Percentiles rank a stretch among this genome's conserved stretches.
Evolutionary conservation across 2,888 invertebrate genomes (phyloP).

Genomic region (Melieria picta): DNA sequence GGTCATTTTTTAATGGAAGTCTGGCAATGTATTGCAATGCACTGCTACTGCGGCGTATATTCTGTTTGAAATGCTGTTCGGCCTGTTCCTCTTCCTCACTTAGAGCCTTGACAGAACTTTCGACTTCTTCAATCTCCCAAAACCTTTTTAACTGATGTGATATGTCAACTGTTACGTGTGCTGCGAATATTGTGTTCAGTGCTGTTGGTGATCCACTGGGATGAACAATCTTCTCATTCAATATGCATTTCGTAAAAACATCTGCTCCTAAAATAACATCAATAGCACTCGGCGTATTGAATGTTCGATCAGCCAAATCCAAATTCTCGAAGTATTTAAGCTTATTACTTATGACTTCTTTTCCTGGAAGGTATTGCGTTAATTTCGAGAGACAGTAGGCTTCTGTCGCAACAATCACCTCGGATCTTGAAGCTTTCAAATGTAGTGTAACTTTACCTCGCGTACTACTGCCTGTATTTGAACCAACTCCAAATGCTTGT

Average conservation of each 20-base stretch:
- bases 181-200: slow-evolving; percentile 35
- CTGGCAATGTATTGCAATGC: slow-evolving; percentile 35
- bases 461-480: slow-evolving; percentile 14
- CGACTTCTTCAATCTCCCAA: slow-evolving; percentile 38
- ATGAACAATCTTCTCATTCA: slow-evolving; percentile 26
- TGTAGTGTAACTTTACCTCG: slow-evolving; percentile 31
- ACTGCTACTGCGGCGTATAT: slow-evolving; percentile 7
- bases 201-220: slow-evolving; percentile 36
- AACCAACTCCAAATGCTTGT: slow-evolving; percentile 31
- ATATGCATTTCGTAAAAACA: slow-evolving; percentile 24
- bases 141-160: slow-evolving; percentile 35
- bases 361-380: slow-evolving; percentile 32
- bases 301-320: slow-evolving; percentile 31
- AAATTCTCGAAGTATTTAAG: slow-evolving; percentile 26
- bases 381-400: slow-evolving; percentile 28
- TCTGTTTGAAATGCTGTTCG: slow-evolving; percentile 29
- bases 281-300: slow-evolving; percentile 13
- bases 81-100: slow-evolving; percentile 36
- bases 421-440: background rate
- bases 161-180: slow-evolving; percentile 20
- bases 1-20: slow-evolving; percentile 31
- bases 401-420: slow-evolving; percentile 12
- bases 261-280: slow-evolving; percentile 35
- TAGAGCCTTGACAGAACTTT: slow-evolving; percentile 7
- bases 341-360: slow-evolving; percentile 2